phyloP scores from a whole-genome alignment of 2,888 invertebrate genomes.

The Nysson spinosus region DNA sequence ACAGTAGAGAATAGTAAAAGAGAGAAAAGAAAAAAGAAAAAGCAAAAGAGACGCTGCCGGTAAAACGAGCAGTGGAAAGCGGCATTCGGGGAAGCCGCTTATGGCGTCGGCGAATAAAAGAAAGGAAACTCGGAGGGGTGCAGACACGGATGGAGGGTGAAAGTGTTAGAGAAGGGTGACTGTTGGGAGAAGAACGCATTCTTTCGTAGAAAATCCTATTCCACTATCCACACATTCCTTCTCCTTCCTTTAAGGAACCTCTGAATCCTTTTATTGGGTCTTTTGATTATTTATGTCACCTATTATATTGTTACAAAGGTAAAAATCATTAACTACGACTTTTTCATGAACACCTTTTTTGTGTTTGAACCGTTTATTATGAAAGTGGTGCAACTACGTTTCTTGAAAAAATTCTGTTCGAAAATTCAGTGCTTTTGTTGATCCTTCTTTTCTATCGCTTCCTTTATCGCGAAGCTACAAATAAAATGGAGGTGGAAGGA shows the following conservation, averaged over 20 bases:
- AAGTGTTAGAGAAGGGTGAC: background rate
- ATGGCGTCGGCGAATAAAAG: conserved; percentile 11
- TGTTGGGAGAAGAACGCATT: conserved; percentile 35
- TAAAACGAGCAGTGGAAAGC: conserved; percentile 8
- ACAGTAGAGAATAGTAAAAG: background rate
- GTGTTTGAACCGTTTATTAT: no score
- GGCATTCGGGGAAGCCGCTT: conserved; percentile 30
- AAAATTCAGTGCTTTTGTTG: no score
- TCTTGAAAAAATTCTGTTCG: no score
- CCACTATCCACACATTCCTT: conserved; percentile 11
- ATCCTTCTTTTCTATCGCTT: no score
- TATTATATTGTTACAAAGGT: no score
- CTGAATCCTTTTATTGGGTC: background rate
- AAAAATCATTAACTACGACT: no score
- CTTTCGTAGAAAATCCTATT: conserved; percentile 34
- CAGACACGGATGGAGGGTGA: background rate
- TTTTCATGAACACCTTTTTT: no score
- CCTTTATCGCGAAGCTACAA: no score
- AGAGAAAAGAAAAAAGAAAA: background rate
- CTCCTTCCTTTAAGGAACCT: background rate
- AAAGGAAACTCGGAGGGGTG: background rate
- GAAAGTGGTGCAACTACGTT: no score
- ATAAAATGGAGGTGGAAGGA: no score
- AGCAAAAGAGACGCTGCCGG: conserved; percentile 22
- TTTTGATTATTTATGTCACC: no score